A percentile compares a stretch with the other conserved stretches of the same genome.
phyloP scores from a whole-genome alignment of 2,113 vertebrate genomes.

The Atlantisia rogersi region DNA sequence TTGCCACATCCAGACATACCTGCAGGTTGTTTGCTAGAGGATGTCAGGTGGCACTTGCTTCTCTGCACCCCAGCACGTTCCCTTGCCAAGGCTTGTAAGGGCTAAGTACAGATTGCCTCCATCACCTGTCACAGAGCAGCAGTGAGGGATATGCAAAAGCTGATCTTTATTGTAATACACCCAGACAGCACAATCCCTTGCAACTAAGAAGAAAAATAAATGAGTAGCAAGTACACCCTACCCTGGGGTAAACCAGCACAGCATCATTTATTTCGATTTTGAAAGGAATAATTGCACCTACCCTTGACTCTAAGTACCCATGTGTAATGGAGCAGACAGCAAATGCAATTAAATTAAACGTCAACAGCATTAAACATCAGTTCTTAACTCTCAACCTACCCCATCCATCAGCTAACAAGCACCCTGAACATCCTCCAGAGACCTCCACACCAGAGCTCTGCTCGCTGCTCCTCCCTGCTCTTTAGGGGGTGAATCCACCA shows the following conservation, averaged over 20 bases:
- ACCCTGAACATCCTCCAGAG: background rate
- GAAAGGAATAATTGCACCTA: constrained; percentile 61
- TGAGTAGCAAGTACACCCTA: background rate
- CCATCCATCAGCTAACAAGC: constrained; percentile 42
- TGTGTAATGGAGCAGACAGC: constrained; percentile 39
- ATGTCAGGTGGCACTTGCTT: background rate
- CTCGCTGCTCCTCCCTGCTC: background rate
- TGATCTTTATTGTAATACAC: background rate
- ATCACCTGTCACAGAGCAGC: background rate
- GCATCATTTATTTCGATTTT: constrained; percentile 33
- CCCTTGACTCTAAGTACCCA: background rate
- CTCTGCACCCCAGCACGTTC: background rate
- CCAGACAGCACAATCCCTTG: background rate
- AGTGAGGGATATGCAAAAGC: background rate
- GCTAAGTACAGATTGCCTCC: background rate
- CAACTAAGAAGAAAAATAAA: constrained; percentile 39
- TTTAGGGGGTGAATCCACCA: background rate
- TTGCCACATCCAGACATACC: background rate
- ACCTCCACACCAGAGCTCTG: background rate
- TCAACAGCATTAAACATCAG: constrained; percentile 58
- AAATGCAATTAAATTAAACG: constrained; percentile 39
- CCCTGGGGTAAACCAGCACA: constrained; percentile 3
- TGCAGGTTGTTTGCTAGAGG: background rate
- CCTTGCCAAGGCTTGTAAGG: background rate
- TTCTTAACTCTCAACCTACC: constrained; percentile 32